Conservation (phyloP, 2,888 invertebrate species). For the Choristoneura rosaceana region DNA sequence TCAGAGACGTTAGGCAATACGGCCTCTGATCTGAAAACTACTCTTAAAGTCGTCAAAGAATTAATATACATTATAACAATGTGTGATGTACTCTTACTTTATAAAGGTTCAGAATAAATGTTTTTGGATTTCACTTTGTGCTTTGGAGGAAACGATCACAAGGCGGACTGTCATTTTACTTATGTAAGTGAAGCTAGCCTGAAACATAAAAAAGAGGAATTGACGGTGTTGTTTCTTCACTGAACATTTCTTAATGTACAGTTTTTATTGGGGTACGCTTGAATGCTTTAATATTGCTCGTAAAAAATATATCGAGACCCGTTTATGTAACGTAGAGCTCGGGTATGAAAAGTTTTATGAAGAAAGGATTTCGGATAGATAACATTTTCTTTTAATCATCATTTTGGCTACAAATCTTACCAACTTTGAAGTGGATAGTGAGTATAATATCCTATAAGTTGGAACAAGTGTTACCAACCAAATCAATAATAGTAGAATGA, state of each 20-base stretch:
- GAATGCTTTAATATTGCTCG: conserved; percentile 36
- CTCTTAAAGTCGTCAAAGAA: conserved; percentile 1
- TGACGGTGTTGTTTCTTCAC: conserved; percentile 24
- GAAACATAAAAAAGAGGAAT: conserved; percentile 19
- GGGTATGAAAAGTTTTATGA: conserved; percentile 17
- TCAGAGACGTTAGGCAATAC: no score
- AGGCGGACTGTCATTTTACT: not conserved
- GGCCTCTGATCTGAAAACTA: not conserved
- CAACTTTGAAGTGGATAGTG: not conserved
- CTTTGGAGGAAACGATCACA: not conserved
- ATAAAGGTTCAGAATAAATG: not conserved
- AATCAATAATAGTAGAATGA: no score
- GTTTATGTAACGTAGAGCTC: conserved; percentile 16
- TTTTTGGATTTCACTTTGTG: not conserved
- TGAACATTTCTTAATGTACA: conserved; percentile 23
- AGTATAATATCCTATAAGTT: not conserved
- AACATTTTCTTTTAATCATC: conserved; percentile 6
- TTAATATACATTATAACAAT: not conserved
- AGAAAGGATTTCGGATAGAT: conserved; percentile 3
- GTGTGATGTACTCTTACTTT: not conserved
- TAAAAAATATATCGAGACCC: conserved; percentile 35
- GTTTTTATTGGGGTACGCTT: conserved; percentile 31
- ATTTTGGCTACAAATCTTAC: not conserved
- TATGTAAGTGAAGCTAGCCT: conserved; percentile 10
- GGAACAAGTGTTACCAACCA: not conserved